Conservation (phyloP, 2,888 invertebrate genomes). For the Hyalella azteca region DNA sequence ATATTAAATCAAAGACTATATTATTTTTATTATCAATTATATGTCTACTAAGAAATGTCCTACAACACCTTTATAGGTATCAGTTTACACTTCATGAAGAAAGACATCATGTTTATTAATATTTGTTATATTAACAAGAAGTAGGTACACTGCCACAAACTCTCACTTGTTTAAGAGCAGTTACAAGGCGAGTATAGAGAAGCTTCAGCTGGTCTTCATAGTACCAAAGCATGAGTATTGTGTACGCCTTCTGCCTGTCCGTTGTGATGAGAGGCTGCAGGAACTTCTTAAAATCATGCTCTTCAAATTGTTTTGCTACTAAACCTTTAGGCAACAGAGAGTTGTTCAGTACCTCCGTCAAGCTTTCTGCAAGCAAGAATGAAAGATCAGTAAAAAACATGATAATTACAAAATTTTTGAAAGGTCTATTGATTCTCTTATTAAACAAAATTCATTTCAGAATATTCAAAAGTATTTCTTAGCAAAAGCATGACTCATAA, state of each 20-base stretch:
- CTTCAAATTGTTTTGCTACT: conserved; percentile 47
- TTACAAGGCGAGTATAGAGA: conserved; percentile 40
- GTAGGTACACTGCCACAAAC: too few species aligned
- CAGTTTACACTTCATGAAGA: too few species aligned
- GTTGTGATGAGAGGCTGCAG: conserved; percentile 33
- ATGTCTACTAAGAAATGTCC: too few species aligned
- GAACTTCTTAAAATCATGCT: conserved; percentile 41
- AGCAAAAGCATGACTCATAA: neutral
- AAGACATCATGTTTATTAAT: too few species aligned
- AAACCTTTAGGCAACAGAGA: conserved; percentile 41
- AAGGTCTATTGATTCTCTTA: neutral
- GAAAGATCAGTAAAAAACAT: neutral
- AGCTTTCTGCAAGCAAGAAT: neutral
- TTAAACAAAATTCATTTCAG: neutral
- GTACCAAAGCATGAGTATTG: conserved; percentile 51
- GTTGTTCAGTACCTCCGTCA: conserved; percentile 40
- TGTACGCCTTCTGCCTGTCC: conserved; percentile 48
- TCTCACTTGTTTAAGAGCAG: conserved; percentile 45
- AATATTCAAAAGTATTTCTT: neutral
- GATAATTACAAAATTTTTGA: neutral
- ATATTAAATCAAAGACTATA: too few species aligned
- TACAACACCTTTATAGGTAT: too few species aligned
- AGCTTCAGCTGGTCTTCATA: conserved; percentile 50
- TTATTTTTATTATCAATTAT: too few species aligned
- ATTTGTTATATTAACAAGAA: too few species aligned